These are phyloP conservation scores for Graphium colonna DNA, from an alignment of 2,888 invertebrate species.

Conservation along the genomic window DNA sequence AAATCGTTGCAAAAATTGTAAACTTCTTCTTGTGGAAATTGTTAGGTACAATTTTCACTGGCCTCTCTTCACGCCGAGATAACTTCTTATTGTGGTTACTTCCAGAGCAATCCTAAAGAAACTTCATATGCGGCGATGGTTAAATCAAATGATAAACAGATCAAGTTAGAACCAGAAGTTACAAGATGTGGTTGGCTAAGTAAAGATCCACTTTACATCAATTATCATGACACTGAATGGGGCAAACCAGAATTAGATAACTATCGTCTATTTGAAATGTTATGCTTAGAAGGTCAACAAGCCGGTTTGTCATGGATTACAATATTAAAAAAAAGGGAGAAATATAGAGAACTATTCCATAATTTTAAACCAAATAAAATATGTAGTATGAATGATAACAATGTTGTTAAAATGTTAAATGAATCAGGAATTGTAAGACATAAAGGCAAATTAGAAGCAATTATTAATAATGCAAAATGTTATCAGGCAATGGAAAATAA, in stretches of 20 bases:
- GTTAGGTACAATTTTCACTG: no score
- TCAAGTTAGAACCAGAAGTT: slow-evolving; percentile 17
- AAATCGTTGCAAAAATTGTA: no score
- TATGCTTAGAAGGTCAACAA: slow-evolving; percentile 71
- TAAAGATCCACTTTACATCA: slow-evolving; percentile 55
- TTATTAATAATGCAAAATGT: slow-evolving; percentile 59
- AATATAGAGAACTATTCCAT: slow-evolving; percentile 49
- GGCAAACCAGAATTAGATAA: slow-evolving; percentile 53
- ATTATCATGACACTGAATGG: slow-evolving; percentile 70
- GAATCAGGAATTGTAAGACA: slow-evolving; percentile 53
- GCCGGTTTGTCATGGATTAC: slow-evolving; percentile 69
- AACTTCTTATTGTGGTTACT: no score
- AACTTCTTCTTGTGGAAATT: no score
- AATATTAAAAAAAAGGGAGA: slow-evolving; percentile 60
- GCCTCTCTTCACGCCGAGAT: no score
- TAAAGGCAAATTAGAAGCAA: slow-evolving; percentile 58
- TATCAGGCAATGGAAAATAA: slow-evolving; percentile 52
- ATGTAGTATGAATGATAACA: slow-evolving; percentile 36
- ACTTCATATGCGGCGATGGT: no score
- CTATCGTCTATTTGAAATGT: slow-evolving; percentile 58
- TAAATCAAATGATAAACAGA: not conserved
- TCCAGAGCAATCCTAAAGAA: no score
- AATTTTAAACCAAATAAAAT: slow-evolving; percentile 56
- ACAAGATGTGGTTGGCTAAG: slow-evolving; percentile 57
- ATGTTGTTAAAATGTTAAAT: slow-evolving; percentile 39